These are phyloP conservation scores for Crematogaster levior DNA, from an alignment of 2,888 invertebrate species.

Conservation along the genomic window DNA sequence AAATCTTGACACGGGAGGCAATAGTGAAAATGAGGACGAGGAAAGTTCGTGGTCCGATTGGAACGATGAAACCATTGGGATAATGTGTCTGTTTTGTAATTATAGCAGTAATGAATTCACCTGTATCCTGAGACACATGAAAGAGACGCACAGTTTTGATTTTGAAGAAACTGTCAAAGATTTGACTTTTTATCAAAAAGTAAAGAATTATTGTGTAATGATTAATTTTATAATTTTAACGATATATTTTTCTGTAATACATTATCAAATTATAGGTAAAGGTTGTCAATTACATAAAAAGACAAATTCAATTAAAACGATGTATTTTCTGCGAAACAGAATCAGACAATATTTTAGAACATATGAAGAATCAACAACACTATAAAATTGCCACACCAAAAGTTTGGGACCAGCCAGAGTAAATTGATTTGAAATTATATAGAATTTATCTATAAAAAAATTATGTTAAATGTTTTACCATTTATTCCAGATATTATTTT, in stretches of 20 bases:
- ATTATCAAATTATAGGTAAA: constrained; percentile 87
- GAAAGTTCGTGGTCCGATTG: constrained; percentile 91
- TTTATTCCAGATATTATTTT: constrained; percentile 90
- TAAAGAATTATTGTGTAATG: constrained; percentile 75
- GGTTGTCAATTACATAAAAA: constrained; percentile 95
- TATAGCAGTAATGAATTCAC: constrained; percentile 89
- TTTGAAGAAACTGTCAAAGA: constrained; percentile 88
- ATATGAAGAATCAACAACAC: constrained; percentile 90
- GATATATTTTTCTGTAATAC: background rate
- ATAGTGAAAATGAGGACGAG: constrained; percentile 80
- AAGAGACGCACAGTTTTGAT: constrained; percentile 91
- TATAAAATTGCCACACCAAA: constrained; percentile 88
- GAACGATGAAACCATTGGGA: constrained; percentile 89
- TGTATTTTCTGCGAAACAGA: constrained; percentile 92
- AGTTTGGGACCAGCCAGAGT: constrained; percentile 94
- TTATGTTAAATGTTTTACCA: background rate
- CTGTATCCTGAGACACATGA: constrained; percentile 91
- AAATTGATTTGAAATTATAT: constrained; percentile 72
- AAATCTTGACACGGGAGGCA: constrained; percentile 78
- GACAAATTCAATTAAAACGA: constrained; percentile 90
- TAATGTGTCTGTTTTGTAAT: constrained; percentile 94
- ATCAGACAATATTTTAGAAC: constrained; percentile 88
- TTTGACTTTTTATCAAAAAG: constrained; percentile 92
- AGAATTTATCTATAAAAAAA: background rate
- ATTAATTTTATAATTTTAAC: constrained; percentile 26